phyloP scores from a whole-genome alignment of 1,140 invertebrate genomes.

The Drosophila ambigua region DNA sequence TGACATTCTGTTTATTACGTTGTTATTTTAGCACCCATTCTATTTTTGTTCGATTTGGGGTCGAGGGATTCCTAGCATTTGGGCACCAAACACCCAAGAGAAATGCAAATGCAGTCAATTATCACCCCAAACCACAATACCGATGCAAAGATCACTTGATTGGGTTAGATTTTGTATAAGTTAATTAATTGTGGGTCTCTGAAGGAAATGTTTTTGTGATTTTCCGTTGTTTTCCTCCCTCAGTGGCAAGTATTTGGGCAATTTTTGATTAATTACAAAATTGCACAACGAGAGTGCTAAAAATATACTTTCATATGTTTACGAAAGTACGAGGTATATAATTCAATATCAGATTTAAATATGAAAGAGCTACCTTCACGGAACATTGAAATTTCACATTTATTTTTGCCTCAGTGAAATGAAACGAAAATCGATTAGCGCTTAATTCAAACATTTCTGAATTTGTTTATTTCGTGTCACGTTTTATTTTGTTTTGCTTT shows the following conservation, averaged over 20 bases:
- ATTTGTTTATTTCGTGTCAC: slow-evolving; percentile 11
- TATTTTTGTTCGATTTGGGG: slow-evolving; percentile 58
- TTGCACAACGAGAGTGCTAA: not conserved
- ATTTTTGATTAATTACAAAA: slow-evolving; percentile 59
- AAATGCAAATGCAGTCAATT: slow-evolving; percentile 41
- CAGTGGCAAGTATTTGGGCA: slow-evolving; percentile 32
- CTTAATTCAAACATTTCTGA: slow-evolving; percentile 22
- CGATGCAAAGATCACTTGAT: slow-evolving; percentile 5
- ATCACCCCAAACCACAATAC: slow-evolving; percentile 8
- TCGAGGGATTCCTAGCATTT: slow-evolving; percentile 57
- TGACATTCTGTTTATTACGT: slow-evolving; percentile 75
- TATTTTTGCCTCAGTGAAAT: slow-evolving; percentile 6
- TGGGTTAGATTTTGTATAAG: slow-evolving; percentile 13
- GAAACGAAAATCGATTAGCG: slow-evolving; percentile 4
- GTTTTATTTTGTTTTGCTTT: slow-evolving; percentile 4
- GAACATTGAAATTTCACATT: slow-evolving; percentile 9
- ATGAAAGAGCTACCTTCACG: not conserved
- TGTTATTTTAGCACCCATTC: slow-evolving; percentile 54
- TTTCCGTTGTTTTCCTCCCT: slow-evolving; percentile 29
- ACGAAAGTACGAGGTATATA: slow-evolving; percentile 13
- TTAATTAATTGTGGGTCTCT: slow-evolving; percentile 5
- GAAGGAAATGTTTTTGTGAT: slow-evolving; percentile 16
- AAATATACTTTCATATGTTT: not conserved
- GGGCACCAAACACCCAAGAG: slow-evolving; percentile 11
- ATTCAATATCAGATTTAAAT: slow-evolving; percentile 5